Conservation (phyloP, 1,140 invertebrate genomes). For the Berghia stephanieae region DNA sequence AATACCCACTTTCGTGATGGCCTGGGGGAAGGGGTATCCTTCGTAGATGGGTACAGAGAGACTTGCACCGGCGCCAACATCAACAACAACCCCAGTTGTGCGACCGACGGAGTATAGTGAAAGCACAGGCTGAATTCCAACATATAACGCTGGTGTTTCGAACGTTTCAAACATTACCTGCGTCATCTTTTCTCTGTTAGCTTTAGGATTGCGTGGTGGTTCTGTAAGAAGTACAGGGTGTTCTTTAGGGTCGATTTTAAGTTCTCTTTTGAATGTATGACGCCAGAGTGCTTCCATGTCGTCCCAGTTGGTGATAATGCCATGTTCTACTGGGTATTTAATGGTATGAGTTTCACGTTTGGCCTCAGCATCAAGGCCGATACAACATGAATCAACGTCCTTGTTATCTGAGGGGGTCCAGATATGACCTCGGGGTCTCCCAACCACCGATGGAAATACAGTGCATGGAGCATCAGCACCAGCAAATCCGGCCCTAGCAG, state of each 20-base stretch:
- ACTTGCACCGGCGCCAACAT: conserved; percentile 91
- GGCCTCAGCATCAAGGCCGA: no score
- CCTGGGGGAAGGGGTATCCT: conserved; percentile 77
- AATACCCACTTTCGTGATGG: conserved; percentile 88
- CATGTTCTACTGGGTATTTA: no score
- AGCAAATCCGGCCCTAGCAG: no score
- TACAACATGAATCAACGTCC: no score
- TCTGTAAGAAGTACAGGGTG: conserved; percentile 61
- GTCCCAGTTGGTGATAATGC: no score
- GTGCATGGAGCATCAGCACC: no score
- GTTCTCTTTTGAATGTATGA: no score
- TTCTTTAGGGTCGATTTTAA: conserved; percentile 81
- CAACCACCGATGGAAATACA: no score
- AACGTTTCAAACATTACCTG: conserved; percentile 67
- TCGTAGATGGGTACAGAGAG: conserved; percentile 91
- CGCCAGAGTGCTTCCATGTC: no score
- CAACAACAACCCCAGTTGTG: conserved; percentile 93
- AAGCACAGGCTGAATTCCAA: conserved; percentile 81
- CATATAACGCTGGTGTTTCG: conserved; percentile 77
- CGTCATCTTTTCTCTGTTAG: conserved; percentile 65
- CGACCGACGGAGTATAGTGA: conserved; percentile 93
- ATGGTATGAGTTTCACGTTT: no score
- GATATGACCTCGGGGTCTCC: no score
- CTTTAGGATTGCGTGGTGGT: conserved; percentile 59
- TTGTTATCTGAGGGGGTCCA: no score